Evolutionary conservation across 2,888 invertebrate genomes (phyloP).

Genomic region (Cheilosia soror): DNA sequence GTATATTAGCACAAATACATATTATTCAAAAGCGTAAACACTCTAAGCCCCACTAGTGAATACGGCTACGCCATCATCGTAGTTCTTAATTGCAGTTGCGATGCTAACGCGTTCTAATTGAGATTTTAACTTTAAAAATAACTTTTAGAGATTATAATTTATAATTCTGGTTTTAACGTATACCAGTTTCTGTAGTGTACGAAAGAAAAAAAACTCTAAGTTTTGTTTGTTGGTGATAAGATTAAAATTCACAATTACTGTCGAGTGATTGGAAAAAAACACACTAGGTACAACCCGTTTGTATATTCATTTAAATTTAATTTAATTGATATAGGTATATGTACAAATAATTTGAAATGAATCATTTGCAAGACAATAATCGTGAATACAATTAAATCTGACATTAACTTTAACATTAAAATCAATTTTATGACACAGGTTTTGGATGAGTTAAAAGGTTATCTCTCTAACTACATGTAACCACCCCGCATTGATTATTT

Average conservation of each 20-base stretch:
- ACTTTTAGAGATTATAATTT: not conserved
- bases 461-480: conserved; percentile 10
- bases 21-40: no score
- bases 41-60: no score
- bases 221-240: not conserved
- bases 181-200: not conserved
- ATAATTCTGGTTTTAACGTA: not conserved
- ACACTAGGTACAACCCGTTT: not conserved
- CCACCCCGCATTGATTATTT: conserved; percentile 43
- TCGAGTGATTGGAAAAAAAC: not conserved
- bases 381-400: not conserved
- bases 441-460: not conserved
- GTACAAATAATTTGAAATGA: not conserved
- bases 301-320: not conserved
- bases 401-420: not conserved
- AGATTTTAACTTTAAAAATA: no score
- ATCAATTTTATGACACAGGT: conserved; percentile 6
- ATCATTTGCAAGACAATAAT: not conserved
- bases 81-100: no score
- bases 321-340: not conserved
- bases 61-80: no score
- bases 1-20: no score
- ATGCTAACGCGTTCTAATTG: no score
- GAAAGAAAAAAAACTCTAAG: not conserved
- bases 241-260: not conserved